Percentiles rank a stretch among this genome's conserved stretches.
These are phyloP conservation scores for Hafferia zeledoni DNA, from an alignment of 2,797 vertebrate species.

Conservation along the genomic window DNA sequence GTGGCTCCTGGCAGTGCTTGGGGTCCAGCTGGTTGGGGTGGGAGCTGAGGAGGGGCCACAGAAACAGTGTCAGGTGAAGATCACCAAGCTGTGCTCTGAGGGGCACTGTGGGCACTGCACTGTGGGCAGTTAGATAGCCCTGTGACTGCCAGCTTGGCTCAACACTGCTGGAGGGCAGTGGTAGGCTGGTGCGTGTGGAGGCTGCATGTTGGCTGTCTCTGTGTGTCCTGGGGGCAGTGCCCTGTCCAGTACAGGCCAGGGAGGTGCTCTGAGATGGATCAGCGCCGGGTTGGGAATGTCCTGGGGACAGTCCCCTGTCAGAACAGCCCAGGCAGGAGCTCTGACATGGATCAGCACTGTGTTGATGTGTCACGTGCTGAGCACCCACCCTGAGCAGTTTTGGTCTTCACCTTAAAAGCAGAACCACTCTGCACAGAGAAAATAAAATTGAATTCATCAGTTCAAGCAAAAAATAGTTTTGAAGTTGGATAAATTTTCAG, in stretches of 20 bases:
- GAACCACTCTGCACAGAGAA: not conserved
- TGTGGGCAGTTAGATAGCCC: not conserved
- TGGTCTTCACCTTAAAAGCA: not conserved
- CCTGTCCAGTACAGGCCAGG: accelerated
- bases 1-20: not conserved
- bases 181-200: accelerated
- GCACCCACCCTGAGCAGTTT: not conserved
- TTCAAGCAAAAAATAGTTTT: not conserved
- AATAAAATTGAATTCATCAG: not conserved
- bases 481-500: not conserved
- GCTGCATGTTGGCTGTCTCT: not conserved
- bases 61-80: not conserved
- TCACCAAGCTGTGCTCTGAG: accelerated
- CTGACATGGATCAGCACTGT: accelerated
- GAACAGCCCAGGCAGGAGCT: not conserved
- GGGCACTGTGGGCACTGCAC: not conserved
- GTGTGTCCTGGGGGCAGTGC: not conserved
- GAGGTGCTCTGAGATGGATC: accelerated
- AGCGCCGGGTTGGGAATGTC: accelerated
- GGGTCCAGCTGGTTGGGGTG: accelerated
- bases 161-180: accelerated
- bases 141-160: not conserved
- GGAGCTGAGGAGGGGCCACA: not conserved
- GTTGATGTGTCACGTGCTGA: accelerated
- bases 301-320: accelerated